Evolutionary conservation across 92 coral and sea anemone genomes (phyloP), one percentile per base, ranked within the genome.

Genomic region (Epizoanthus stellaris): DNA sequence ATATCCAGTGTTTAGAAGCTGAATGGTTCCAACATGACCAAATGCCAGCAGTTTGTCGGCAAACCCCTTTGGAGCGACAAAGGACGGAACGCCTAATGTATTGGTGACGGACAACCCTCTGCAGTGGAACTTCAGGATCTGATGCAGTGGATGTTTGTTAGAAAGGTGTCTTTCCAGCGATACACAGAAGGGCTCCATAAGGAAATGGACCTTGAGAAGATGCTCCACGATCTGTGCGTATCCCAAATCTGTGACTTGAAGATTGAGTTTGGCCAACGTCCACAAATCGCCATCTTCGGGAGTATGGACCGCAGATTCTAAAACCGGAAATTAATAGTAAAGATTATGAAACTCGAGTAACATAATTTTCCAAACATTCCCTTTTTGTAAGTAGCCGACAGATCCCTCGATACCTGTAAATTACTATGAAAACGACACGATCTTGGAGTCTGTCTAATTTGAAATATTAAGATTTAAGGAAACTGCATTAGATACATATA

Each of bases 211-310:
- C 56, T 86, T 90, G 25, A 89, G 58, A 14, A 91, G 77, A 74
- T 91, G 91, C 47, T 91, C 94, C 23, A 91, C 84, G 5, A 91
- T 88, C 80, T 87, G 84, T 2, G 47, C 34, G 70, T 91, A 83
- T 0, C 66, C 81, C 36, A 88, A 39, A 75, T 91, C 94, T 7
- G 94, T 77, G 16, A 76, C 36, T 63, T 91, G 91, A 5, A 88
- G 86, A 54, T 87, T 86, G 11, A 77, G 80, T 61, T 91, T 91
- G 23, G 94, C 94, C 7, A 88, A 62, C 30, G 73, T 68, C 94
- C 94, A 91, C 45, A 6, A n/a, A 15, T 79, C 74, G 54, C 91
- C 87, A 52, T 91, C 94, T 15, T 54, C 52, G 3, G 91, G 94
- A 11, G 86, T 80, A 25, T 53, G 66, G 39, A 91, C 89, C 3